Base-by-base conservation (phyloP, 2,797 vertebrate species). In the Balearica regulorum region DNA sequence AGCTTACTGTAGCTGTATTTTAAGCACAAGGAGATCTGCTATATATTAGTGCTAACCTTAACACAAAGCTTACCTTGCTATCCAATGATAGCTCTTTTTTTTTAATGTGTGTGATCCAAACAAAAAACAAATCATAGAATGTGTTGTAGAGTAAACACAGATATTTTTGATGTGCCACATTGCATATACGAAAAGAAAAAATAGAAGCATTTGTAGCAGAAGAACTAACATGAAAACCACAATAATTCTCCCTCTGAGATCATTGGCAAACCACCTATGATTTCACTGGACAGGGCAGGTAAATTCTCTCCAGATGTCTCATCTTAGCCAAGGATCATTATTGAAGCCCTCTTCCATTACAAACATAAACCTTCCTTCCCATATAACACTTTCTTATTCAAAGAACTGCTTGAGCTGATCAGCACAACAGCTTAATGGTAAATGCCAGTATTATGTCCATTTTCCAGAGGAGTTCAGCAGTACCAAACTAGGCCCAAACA, bases 1-100 rank as follows among this genome's bases (percentile, higher is more conserved):
- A 90, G 79, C 75, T 60, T 83, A 69, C 90, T 3, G 6, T 66
- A 87, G 58, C 85, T 86, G 83, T 87, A 68, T 77, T 96, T 96
- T 92, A 83, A 95, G 84, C 87, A 89, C 24, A 91, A 83, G 37
- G 87, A 85, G 64, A 78, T 80, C 79, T 90, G 44, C 83, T 96
- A 2, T 92, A 39, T 95, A 13, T 94, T 95, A 93, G 57, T 82
- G 58, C 43, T 84, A 93, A 73, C 62, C 72, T 94, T 55, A 96
- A 78, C 60, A 93, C 87, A 97, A 97, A 57, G 21, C 37, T 82
- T 62, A 66, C 70, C 41, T 87, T 60, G 48, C 64, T 86, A 65
- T 51, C 48, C 92, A 64, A 35, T 44, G 71, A 31, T 44, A 87
- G 37, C 26, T 78, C 29, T 53, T n/a, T n/a, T 75, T 75, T 62